These are phyloP conservation scores for Camponotus fellah DNA, from an alignment of 2,888 invertebrate species.

Conservation along the genomic window DNA sequence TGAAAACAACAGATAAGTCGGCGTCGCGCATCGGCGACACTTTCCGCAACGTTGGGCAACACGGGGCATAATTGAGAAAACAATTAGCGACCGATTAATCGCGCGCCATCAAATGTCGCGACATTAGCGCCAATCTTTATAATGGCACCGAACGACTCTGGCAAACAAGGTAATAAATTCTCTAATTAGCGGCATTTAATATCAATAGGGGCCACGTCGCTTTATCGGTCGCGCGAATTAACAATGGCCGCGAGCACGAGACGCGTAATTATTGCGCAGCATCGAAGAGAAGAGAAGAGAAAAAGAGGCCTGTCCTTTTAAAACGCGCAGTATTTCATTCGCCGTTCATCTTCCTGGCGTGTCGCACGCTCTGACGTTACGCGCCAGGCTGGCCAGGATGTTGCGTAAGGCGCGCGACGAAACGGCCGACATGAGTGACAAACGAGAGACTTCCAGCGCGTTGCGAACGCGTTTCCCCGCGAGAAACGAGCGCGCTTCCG, in stretches of 20 bases:
- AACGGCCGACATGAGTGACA: slow-evolving; percentile 55
- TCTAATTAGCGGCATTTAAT: slow-evolving; percentile 67
- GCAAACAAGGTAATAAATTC: slow-evolving; percentile 65
- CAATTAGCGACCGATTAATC: slow-evolving; percentile 53
- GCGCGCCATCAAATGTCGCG: slow-evolving; percentile 61
- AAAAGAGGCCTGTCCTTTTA: neutral
- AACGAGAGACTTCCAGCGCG: slow-evolving; percentile 48
- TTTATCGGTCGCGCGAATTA: slow-evolving; percentile 64
- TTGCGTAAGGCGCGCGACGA: slow-evolving; percentile 59
- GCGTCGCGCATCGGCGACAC: slow-evolving; percentile 16
- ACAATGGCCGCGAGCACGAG: slow-evolving; percentile 56
- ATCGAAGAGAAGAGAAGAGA: neutral
- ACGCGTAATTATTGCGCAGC: slow-evolving; percentile 40
- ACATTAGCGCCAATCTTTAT: slow-evolving; percentile 52
- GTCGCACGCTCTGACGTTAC: slow-evolving; percentile 38
- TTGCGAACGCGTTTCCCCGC: slow-evolving; percentile 51
- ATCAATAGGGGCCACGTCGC: slow-evolving; percentile 51
- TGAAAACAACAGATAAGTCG: slow-evolving; percentile 30
- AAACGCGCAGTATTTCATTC: slow-evolving; percentile 60
- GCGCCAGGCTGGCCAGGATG: slow-evolving; percentile 49
- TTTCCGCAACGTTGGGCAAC: neutral
- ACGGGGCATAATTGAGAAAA: slow-evolving; percentile 56
- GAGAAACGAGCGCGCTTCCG: slow-evolving; percentile 64
- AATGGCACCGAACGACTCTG: slow-evolving; percentile 34
- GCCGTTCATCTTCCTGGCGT: slow-evolving; percentile 26